phyloP scores from a whole-genome alignment of 92 coral and sea anemone species.

The Paramuricea clavata region DNA sequence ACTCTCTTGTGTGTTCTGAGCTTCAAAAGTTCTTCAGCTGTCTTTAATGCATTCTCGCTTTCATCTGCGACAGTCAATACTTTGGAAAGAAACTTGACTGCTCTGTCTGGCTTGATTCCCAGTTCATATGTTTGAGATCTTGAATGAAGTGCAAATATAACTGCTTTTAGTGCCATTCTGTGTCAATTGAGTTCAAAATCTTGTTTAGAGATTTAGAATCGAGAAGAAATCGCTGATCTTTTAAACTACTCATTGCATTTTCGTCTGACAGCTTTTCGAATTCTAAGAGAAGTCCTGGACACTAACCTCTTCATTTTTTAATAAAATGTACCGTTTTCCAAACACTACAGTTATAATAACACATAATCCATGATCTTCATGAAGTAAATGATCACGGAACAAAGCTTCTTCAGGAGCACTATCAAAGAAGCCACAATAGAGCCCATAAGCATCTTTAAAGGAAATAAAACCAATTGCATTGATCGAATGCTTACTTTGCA shows the following conservation, averaged over 20 bases:
- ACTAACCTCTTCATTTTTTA: conserved; percentile 69
- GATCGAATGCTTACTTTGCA: conserved; percentile 39
- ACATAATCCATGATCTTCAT: conserved; percentile 73
- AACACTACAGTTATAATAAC: conserved; percentile 57
- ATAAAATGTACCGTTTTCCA: conserved; percentile 72
- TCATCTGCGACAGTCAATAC: conserved; percentile 67
- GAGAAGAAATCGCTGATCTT: conserved; percentile 38
- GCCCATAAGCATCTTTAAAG: conserved; percentile 67
- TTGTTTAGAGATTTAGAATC: too few relatives aligned
- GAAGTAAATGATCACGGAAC: conserved; percentile 72
- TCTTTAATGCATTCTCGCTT: conserved; percentile 69
- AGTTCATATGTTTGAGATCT: conserved; percentile 73
- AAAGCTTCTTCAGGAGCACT: conserved; percentile 63
- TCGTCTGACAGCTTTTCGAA: conserved; percentile 60
- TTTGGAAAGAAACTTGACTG: conserved; percentile 66
- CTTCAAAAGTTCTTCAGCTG: conserved; percentile 70
- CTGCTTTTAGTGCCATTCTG: conserved; percentile 73
- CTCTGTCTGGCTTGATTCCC: conserved; percentile 74
- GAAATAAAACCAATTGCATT: conserved; percentile 67
- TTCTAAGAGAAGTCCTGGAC: conserved; percentile 61
- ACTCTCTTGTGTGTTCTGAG: conserved; percentile 62
- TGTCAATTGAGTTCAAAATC: conserved; percentile 38
- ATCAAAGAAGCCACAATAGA: conserved; percentile 72
- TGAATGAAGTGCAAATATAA: conserved; percentile 64
- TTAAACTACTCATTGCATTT: conserved; percentile 60